Base-by-base conservation (phyloP, 1,140 invertebrate species). In the Neodiprion lecontei region DNA sequence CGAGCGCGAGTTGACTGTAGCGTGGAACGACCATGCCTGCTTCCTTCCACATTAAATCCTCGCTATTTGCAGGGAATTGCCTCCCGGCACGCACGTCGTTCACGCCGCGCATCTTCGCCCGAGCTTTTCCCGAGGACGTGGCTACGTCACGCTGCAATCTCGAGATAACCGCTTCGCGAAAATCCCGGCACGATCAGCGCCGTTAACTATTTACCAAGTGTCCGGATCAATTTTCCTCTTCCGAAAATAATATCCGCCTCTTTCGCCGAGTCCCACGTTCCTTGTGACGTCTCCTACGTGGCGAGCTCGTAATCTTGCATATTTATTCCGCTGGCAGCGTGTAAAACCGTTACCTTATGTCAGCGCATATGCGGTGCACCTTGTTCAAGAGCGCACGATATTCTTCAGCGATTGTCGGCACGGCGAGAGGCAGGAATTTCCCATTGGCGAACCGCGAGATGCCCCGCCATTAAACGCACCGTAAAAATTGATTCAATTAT, bases 261-360 rank as follows among this genome's bases (percentile, higher is more conserved):
- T 40, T 40, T 40, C 28, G 5, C 28, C 28, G 28, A 40, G 28
- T 40, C 28, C 28, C 28, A 40, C 28, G 28, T 40, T 40, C 28
- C 28, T 40, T 40, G 28, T 40, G 28, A 40, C 28, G 28, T 40
- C 28, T 40, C 28, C 28, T 53, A 49, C 69, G 73, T 67, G 67
- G 50, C 77, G 81, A 81, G 81, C 82, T 82, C 83, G 79, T 84
- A 84, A 84, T 76, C 79, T 84, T 61, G 78, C 74, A 82, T 84
- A 82, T 83, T 84, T 84, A 83, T 84, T 81, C 75, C 70, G 77
- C 76, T 76, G 74, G 78, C 48, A 67, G 79, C 76, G 78, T 82
- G 82, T 84, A 84, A 83, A 84, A 84, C 76, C 80, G 76, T 81
- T 81, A 84, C 77, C 79, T 83, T 83, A 84, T 84, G 82, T 73